These are phyloP conservation scores for Bryconaethiops microstoma DNA, from an alignment of 2,797 vertebrate genomes.

Conservation along the genomic window DNA sequence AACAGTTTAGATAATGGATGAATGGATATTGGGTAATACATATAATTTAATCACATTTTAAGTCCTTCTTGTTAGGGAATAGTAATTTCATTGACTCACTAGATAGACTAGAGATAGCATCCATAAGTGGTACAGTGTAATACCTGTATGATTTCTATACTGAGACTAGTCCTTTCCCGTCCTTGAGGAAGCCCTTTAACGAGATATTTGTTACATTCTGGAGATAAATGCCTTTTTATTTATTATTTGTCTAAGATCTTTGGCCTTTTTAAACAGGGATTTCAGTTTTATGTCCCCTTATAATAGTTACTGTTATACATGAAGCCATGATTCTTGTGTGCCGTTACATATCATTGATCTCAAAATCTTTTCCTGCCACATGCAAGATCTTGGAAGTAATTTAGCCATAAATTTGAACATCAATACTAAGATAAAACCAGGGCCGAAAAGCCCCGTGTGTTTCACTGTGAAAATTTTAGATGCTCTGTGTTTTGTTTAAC, in stretches of 20 bases:
- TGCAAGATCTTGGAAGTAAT: neutral
- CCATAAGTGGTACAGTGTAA: neutral
- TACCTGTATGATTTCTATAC: neutral
- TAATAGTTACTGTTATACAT: neutral
- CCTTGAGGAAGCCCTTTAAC: neutral
- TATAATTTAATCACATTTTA: neutral
- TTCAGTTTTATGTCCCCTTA: neutral
- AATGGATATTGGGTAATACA: no score
- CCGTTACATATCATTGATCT: neutral
- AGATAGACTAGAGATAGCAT: neutral
- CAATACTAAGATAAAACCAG: neutral
- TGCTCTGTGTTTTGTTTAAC: conserved; percentile 7
- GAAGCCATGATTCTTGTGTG: neutral
- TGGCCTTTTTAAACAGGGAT: neutral
- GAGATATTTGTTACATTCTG: neutral
- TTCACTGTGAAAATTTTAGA: conserved; percentile 22
- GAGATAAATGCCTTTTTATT: neutral
- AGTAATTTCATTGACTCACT: neutral
- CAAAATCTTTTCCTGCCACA: neutral
- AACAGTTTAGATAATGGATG: no score
- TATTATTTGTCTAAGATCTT: neutral
- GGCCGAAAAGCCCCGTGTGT: neutral
- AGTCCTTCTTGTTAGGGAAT: neutral
- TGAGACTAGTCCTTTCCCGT: neutral
- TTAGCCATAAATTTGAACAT: neutral